Conservation (phyloP, 2,113 vertebrate genomes). For the Stomatorhinus ivindoensis region DNA sequence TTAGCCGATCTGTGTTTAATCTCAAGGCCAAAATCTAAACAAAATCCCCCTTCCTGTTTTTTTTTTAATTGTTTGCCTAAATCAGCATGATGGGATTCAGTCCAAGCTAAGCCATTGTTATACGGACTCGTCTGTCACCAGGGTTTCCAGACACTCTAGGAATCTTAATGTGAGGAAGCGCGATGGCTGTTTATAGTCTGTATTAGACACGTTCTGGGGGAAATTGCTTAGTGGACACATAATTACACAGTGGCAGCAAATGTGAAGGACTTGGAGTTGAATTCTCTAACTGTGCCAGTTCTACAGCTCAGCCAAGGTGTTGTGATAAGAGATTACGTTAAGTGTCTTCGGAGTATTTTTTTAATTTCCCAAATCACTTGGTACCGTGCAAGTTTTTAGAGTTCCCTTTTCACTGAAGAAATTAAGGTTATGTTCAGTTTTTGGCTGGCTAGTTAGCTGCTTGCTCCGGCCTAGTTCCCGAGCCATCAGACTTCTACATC, state of each 20-base stretch:
- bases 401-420: background rate
- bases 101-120: background rate
- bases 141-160: background rate
- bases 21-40: background rate
- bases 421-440: background rate
- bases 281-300: background rate
- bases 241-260: background rate
- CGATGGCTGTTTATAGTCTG: background rate
- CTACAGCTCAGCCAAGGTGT: background rate
- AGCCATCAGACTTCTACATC: background rate
- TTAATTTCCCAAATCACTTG: background rate
- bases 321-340: background rate
- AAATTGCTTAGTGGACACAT: background rate
- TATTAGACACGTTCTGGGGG: background rate
- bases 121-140: background rate
- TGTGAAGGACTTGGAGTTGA: background rate
- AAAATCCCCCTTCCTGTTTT: background rate
- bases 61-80: background rate
- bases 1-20: constrained; percentile 13
- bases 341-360: background rate
- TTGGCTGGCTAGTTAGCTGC: background rate
- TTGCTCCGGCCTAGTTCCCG: background rate
- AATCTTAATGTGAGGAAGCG: background rate
- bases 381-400: background rate
- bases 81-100: background rate